phyloP scores from a whole-genome alignment of 2,113 vertebrate genomes.

The Probosciger aterrimus region DNA sequence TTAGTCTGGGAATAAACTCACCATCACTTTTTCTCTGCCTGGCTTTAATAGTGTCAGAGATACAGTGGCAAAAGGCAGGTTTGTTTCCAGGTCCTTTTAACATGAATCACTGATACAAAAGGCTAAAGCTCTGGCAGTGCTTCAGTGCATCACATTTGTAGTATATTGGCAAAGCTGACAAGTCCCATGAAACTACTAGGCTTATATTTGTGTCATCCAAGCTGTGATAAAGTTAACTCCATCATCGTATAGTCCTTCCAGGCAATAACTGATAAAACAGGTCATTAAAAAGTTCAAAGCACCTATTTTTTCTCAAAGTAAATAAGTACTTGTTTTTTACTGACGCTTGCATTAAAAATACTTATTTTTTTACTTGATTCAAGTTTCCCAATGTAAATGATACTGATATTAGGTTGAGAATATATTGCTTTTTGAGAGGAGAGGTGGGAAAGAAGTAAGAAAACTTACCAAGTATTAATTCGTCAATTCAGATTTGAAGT shows the following conservation, averaged over 20 bases:
- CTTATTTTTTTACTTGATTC: background rate
- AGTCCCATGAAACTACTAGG: background rate
- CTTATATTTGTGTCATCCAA: background rate
- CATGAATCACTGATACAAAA: background rate
- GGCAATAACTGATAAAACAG: background rate
- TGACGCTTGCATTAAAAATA: background rate
- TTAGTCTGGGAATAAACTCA: background rate
- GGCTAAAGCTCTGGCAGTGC: background rate
- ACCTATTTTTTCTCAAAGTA: background rate
- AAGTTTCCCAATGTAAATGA: background rate
- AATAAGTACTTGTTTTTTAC: background rate
- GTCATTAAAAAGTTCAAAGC: background rate
- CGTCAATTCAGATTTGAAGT: background rate
- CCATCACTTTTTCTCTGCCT: background rate
- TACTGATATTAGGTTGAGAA: background rate
- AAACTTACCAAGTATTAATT: background rate
- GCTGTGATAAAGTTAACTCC: background rate
- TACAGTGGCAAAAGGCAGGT: background rate
- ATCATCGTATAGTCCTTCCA: background rate
- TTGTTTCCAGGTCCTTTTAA: background rate
- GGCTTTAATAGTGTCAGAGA: background rate
- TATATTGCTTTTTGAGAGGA: background rate
- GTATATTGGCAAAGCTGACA: background rate
- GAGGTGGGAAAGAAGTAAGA: background rate
- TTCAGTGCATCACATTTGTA: background rate